Evolutionary conservation across 2,888 invertebrate species (phyloP).

Genomic region (Tipula vernalis): DNA sequence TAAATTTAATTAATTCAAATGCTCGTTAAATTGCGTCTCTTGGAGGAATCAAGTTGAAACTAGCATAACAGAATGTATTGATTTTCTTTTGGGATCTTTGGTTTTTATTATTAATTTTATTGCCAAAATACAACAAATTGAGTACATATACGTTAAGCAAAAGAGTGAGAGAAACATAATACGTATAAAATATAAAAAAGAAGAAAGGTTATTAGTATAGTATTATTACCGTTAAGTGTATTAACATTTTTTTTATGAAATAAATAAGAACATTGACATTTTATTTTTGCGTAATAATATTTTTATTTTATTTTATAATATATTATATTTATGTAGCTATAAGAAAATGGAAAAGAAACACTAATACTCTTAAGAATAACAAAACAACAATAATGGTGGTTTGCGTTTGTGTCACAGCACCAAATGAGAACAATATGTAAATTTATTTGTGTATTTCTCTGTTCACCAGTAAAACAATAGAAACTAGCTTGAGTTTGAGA

Average conservation of each 20-base stretch:
- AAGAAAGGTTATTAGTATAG: neutral
- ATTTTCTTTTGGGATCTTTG: neutral
- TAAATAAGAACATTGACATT: neutral
- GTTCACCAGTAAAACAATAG: neutral
- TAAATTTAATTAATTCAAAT: neutral
- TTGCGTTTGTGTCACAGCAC: neutral
- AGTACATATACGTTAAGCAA: neutral
- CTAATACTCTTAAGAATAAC: neutral
- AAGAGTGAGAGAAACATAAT: neutral
- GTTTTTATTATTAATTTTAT: neutral
- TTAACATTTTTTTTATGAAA: neutral
- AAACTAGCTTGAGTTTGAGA: neutral
- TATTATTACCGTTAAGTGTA: constrained; percentile 4
- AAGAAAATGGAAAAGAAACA: neutral
- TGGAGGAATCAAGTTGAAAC: neutral
- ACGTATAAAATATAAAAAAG: neutral
- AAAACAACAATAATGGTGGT: neutral
- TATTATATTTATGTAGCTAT: neutral
- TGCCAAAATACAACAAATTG: neutral
- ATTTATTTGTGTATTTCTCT: neutral
- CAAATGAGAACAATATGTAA: neutral
- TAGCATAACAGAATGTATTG: neutral
- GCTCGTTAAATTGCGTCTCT: neutral
- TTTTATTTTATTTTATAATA: neutral
- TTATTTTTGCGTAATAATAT: neutral